A percentile compares a stretch with the other conserved stretches of the same genome.
Conservation (phyloP, 2,888 invertebrate genomes). For the Aricia artaxerxes region DNA sequence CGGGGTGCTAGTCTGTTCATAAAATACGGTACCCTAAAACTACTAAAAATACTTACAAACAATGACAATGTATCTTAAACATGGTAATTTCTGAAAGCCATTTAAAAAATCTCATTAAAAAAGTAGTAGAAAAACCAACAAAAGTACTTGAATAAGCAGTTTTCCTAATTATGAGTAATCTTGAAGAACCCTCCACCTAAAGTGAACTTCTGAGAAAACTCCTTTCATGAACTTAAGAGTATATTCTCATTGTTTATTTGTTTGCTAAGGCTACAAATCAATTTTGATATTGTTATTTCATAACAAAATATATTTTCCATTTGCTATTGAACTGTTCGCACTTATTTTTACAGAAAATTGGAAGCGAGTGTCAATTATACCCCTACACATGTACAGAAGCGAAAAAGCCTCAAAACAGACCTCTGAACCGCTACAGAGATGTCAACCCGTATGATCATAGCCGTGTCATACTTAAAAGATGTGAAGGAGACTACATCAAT, state of each 20-base stretch:
- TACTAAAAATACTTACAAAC: too few relatives aligned
- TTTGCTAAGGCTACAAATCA: neutral
- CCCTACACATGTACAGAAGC: conserved; percentile 85
- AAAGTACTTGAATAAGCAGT: too few relatives aligned
- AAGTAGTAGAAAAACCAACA: too few relatives aligned
- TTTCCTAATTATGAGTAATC: neutral
- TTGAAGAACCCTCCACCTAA: too few relatives aligned
- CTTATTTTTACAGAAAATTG: conserved; percentile 83
- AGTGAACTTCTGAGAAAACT: too few relatives aligned
- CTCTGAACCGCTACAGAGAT: conserved; percentile 95
- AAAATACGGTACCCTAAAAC: too few relatives aligned
- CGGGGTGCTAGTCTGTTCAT: too few relatives aligned
- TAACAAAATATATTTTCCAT: neutral
- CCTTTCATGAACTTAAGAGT: neutral
- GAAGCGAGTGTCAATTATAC: conserved; percentile 84
- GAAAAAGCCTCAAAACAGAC: conserved; percentile 87
- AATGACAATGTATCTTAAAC: too few relatives aligned
- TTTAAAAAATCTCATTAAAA: too few relatives aligned
- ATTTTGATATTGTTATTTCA: neutral
- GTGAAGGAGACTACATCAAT: conserved; percentile 94
- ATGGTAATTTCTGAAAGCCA: too few relatives aligned
- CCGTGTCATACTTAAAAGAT: conserved; percentile 88
- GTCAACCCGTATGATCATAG: conserved; percentile 98
- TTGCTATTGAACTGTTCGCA: too few relatives aligned
- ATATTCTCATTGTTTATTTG: neutral